Percentiles rank a stretch among this genome's conserved stretches.
phyloP scores from a whole-genome alignment of 2,797 vertebrate species.

The Bradypodion ventrale region DNA sequence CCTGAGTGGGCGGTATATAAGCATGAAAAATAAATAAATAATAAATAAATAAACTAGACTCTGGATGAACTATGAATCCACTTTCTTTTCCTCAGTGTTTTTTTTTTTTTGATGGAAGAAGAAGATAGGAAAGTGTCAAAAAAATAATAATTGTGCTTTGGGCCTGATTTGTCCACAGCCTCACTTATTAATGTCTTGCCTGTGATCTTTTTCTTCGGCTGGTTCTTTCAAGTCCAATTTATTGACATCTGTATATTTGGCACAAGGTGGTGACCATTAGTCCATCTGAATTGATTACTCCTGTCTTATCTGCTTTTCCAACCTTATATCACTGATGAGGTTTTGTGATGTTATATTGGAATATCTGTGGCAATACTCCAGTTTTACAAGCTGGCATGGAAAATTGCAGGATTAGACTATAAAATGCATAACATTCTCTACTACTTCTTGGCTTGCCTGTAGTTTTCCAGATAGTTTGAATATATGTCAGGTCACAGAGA shows the following conservation, averaged over 20 bases:
- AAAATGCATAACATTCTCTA: not conserved
- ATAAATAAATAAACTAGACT: not conserved
- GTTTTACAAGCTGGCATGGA: not conserved
- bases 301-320: conserved; percentile 13
- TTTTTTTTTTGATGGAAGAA: not conserved
- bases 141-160: not conserved
- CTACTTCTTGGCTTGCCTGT: not conserved
- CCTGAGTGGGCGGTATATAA: too few species aligned
- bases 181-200: conserved; percentile 4
- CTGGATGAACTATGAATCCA: not conserved
- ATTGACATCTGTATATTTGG: conserved; percentile 31
- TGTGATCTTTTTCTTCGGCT: not conserved
- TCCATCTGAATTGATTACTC: conserved; percentile 21
- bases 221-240: conserved; percentile 13
- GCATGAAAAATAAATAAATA: too few species aligned
- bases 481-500: not conserved
- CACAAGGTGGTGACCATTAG: conserved; percentile 13
- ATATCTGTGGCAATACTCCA: conserved; percentile 1
- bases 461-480: not conserved
- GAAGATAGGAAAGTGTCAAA: not conserved
- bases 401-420: not conserved
- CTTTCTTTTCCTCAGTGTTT: not conserved
- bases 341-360: conserved; percentile 13
- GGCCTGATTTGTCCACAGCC: not conserved
- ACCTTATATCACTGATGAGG: not conserved